Evolutionary conservation across 2,113 vertebrate genomes (phyloP).

Genomic region (Budorcas taxicolor): DNA sequence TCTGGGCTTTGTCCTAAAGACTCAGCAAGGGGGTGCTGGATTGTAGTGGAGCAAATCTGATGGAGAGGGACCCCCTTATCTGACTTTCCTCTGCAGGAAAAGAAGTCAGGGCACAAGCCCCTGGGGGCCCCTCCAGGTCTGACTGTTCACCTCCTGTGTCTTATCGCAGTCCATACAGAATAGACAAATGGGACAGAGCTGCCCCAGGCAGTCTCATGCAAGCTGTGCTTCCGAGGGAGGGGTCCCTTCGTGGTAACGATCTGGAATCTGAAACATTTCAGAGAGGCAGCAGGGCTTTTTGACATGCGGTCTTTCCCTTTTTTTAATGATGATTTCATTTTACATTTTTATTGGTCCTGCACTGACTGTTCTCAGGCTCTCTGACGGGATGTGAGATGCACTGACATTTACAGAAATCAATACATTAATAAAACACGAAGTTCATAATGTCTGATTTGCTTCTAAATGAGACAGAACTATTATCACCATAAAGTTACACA

Average conservation of each 20-base stretch:
- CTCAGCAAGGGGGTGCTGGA: not conserved
- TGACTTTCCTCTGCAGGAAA: not conserved
- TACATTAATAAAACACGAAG: constrained; percentile 77
- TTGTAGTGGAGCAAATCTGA: not conserved
- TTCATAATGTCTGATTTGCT: constrained; percentile 78
- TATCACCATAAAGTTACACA: constrained; percentile 70
- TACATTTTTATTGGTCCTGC: constrained; percentile 65
- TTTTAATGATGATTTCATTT: constrained; percentile 67
- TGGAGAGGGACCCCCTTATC: not conserved
- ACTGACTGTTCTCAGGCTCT: constrained; percentile 65
- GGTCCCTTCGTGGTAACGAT: not conserved
- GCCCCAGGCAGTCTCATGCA: not conserved
- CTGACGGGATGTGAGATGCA: constrained; percentile 53
- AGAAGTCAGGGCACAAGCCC: not conserved
- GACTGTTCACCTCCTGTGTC: not conserved
- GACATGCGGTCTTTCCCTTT: constrained; percentile 61
- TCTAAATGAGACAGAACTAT: constrained; percentile 73
- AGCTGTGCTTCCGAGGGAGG: not conserved
- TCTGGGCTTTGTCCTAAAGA: not conserved
- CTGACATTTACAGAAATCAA: constrained; percentile 72
- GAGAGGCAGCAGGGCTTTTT: constrained; percentile 42
- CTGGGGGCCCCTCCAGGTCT: not conserved
- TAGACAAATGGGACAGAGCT: not conserved
- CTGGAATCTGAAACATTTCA: constrained; percentile 15
- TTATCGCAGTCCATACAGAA: not conserved